phyloP scores from a whole-genome alignment of 2,113 vertebrate genomes.

The Caloenas nicobarica region DNA sequence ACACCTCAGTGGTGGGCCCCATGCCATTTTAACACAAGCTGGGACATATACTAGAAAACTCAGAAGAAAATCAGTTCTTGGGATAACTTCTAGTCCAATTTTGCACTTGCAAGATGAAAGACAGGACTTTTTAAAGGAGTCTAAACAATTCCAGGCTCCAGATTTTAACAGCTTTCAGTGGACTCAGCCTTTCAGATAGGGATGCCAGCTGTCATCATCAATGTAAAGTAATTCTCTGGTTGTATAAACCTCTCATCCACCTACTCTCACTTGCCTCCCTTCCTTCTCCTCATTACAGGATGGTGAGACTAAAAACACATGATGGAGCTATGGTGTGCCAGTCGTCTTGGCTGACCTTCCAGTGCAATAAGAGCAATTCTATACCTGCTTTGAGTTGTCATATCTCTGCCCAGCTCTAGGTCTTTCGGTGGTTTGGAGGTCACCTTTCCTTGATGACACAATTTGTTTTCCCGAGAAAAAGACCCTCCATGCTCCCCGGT shows the following conservation, averaged over 20 bases:
- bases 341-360: not conserved
- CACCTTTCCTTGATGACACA: not conserved
- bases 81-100: conserved; percentile 53
- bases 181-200: conserved; percentile 3
- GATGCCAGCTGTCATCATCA: conserved; percentile 27
- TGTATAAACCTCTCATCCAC: not conserved
- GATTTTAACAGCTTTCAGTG: conserved; percentile 43
- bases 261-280: not conserved
- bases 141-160: conserved; percentile 47
- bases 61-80: conserved; percentile 32
- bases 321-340: not conserved
- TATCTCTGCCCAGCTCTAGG: not conserved
- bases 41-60: conserved; percentile 5
- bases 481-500: not conserved
- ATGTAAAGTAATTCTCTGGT: not conserved
- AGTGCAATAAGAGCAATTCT: not conserved
- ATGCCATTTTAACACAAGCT: conserved; percentile 39
- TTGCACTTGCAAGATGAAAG: conserved; percentile 44
- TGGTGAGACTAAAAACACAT: not conserved
- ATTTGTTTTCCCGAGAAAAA: not conserved
- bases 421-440: not conserved
- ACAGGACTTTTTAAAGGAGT: conserved; percentile 29
- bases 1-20: conserved; percentile 40
- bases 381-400: not conserved
- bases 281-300: not conserved